phyloP scores from a whole-genome alignment of 2,888 invertebrate genomes.

The Zaprionus lineosus region DNA sequence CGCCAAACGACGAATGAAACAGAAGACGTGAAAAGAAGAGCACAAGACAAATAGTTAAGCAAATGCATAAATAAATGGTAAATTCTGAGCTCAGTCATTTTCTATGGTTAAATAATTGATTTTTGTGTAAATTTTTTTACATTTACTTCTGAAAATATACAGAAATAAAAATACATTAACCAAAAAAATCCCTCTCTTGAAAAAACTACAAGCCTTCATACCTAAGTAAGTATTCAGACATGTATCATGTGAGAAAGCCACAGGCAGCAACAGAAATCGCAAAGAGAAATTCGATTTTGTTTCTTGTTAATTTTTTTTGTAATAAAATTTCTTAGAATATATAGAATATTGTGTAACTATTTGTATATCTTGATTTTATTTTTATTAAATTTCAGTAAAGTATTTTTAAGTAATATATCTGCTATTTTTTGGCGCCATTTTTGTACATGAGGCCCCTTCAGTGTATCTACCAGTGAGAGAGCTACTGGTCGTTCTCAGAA shows the following conservation, averaged over 20 bases:
- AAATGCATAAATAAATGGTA: not conserved
- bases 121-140: too few species aligned
- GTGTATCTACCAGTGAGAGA: constrained; percentile 48
- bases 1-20: too few species aligned
- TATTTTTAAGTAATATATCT: not conserved
- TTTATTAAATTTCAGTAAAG: not conserved
- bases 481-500: constrained; percentile 12
- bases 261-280: too few species aligned
- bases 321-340: too few species aligned
- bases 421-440: constrained; percentile 66
- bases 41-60: not conserved
- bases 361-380: constrained; percentile 1
- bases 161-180: not conserved
- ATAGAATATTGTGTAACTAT: too few species aligned
- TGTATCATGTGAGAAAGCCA: too few species aligned
- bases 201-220: too few species aligned
- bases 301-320: too few species aligned
- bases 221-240: too few species aligned
- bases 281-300: too few species aligned
- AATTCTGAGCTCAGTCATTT: not conserved
- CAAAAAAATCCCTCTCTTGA: too few species aligned
- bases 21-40: constrained; percentile 2
- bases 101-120: not conserved
- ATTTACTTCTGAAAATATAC: not conserved
- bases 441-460: constrained; percentile 45